These are phyloP conservation scores for Netelia virgata DNA, from an alignment of 2,888 invertebrate genomes.

Conservation along the genomic window DNA sequence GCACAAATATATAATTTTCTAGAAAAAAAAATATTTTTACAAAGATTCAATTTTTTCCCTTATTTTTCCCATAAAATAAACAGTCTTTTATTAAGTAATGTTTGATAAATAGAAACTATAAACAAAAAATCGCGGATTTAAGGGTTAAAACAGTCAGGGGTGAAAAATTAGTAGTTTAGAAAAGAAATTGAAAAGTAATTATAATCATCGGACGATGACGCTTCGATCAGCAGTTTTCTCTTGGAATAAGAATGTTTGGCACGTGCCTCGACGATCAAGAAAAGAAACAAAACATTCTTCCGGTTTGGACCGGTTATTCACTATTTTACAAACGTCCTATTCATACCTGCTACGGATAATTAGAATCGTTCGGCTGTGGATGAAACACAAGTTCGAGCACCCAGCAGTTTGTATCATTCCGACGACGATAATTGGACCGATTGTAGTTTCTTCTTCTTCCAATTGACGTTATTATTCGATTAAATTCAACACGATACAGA, in stretches of 20 bases:
- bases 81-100: too few relatives aligned
- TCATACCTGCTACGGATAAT: constrained; percentile 18
- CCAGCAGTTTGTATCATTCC: neutral
- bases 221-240: neutral
- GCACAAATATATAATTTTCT: too few relatives aligned
- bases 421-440: constrained; percentile 10
- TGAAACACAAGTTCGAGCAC: neutral
- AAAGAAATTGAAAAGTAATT: neutral
- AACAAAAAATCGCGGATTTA: too few relatives aligned
- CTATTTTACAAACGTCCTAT: constrained; percentile 5
- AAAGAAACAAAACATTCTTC: constrained; percentile 28
- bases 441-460: neutral
- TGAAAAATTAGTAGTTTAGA: neutral
- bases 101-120: too few relatives aligned
- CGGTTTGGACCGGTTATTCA: neutral
- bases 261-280: neutral
- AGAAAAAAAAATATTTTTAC: too few relatives aligned
- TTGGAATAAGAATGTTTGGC: neutral
- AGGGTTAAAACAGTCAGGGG: neutral
- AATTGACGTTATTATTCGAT: constrained; percentile 26
- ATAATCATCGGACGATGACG: neutral
- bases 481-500: constrained; percentile 11
- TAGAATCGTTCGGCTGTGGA: constrained; percentile 14
- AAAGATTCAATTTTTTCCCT: too few relatives aligned
- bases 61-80: too few relatives aligned